These are phyloP conservation scores for Tryphoninae sp. DNA, from an alignment of 2,888 invertebrate genomes.

Conservation along the genomic window DNA sequence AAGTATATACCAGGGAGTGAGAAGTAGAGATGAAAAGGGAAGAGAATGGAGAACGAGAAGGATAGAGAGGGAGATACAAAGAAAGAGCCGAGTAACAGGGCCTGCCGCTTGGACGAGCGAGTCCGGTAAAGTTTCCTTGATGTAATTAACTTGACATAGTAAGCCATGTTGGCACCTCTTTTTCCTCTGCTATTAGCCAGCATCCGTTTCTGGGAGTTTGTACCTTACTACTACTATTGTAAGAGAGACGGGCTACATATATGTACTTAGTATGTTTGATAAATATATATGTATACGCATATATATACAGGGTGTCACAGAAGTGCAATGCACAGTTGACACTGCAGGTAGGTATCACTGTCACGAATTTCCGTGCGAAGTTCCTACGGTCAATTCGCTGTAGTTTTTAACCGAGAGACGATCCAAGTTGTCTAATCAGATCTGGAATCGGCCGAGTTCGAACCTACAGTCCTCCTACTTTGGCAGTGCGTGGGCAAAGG, in stretches of 20 bases:
- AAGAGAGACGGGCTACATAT: too few relatives aligned
- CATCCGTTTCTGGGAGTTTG: too few relatives aligned
- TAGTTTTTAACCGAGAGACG: too few relatives aligned
- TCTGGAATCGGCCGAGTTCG: too few relatives aligned
- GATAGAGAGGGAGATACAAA: slow-evolving; percentile 11
- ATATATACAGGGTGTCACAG: too few relatives aligned
- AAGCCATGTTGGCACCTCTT: too few relatives aligned
- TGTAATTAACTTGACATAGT: slow-evolving; percentile 65
- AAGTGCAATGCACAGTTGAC: neutral
- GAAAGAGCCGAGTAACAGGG: slow-evolving; percentile 15
- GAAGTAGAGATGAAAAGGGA: neutral
- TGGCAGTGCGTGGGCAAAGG: too few relatives aligned
- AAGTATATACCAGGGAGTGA: neutral
- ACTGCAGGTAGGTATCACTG: neutral
- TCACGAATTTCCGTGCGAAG: neutral
- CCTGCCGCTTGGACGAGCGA: slow-evolving; percentile 24
- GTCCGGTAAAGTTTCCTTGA: slow-evolving; percentile 59
- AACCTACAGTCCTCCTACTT: too few relatives aligned
- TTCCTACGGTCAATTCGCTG: too few relatives aligned
- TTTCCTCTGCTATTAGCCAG: too few relatives aligned
- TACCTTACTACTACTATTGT: too few relatives aligned
- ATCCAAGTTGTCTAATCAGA: too few relatives aligned
- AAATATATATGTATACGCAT: slow-evolving; percentile 7
- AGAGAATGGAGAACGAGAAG: neutral
- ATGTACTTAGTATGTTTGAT: neutral